Evolutionary conservation across 2,888 invertebrate species (phyloP).

Genomic region (Peribatodes rhomboidaria): DNA sequence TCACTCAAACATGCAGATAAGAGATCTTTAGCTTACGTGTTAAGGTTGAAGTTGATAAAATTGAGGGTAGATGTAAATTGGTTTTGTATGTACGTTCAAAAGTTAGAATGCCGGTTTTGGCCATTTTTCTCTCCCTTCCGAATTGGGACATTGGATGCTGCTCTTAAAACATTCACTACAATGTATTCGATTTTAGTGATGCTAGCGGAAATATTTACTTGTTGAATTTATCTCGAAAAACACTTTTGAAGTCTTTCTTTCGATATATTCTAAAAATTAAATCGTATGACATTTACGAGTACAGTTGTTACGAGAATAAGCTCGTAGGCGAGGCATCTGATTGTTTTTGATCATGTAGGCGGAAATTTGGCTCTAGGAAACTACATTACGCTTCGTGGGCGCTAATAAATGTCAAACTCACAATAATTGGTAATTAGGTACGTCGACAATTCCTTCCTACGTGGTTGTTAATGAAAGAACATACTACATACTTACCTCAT

Average conservation of each 20-base stretch:
- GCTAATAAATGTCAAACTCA: not conserved
- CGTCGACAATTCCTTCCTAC: too few relatives aligned
- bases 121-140: slow-evolving; percentile 56
- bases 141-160: slow-evolving; percentile 48
- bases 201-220: not conserved
- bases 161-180: slow-evolving; percentile 40
- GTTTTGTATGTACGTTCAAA: slow-evolving; percentile 53
- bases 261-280: too few relatives aligned
- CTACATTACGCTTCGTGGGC: not conserved
- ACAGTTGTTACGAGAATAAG: too few relatives aligned
- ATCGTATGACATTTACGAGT: too few relatives aligned
- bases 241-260: too few relatives aligned
- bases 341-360: too few relatives aligned
- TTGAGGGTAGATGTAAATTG: slow-evolving; percentile 29
- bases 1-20: slow-evolving; percentile 19
- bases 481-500: too few relatives aligned
- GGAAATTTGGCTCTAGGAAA: not conserved
- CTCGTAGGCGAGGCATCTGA: too few relatives aligned
- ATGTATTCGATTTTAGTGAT: slow-evolving; percentile 7
- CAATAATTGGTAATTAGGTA: not conserved
- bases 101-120: slow-evolving; percentile 59
- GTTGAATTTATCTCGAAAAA: not conserved
- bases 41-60: slow-evolving; percentile 16
- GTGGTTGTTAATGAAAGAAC: too few relatives aligned
- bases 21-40: not conserved